These are phyloP conservation scores for Cyclophora punctaria DNA, from an alignment of 2,888 invertebrate species.

Conservation along the genomic window DNA sequence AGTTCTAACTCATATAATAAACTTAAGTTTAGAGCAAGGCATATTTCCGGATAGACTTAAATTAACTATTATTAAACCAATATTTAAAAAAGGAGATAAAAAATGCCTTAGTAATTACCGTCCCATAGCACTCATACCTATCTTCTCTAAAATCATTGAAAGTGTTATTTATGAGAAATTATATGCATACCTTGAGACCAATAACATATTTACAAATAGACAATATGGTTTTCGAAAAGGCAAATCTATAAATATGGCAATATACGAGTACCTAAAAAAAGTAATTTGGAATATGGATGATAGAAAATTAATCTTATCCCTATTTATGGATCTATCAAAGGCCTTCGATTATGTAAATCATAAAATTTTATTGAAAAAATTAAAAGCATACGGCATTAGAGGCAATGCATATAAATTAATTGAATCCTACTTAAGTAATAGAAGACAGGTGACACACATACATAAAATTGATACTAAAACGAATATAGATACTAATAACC, in stretches of 20 bases:
- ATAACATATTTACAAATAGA: neutral
- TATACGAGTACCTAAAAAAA: neutral
- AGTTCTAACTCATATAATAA: too few species aligned
- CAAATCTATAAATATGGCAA: neutral
- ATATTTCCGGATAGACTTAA: too few species aligned
- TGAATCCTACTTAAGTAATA: too few species aligned
- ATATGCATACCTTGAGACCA: neutral
- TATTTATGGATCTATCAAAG: neutral
- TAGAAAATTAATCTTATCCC: neutral
- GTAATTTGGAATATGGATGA: neutral
- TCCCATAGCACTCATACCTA: neutral
- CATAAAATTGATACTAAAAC: too few species aligned
- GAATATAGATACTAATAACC: too few species aligned
- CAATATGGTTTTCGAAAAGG: neutral
- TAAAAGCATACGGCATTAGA: too few species aligned
- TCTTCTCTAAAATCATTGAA: neutral
- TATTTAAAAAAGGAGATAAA: too few species aligned
- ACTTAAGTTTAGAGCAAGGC: too few species aligned
- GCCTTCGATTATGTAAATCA: neutral
- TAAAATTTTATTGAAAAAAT: neutral
- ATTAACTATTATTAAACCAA: too few species aligned
- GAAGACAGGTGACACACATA: too few species aligned
- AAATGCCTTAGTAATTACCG: slow-evolving; percentile 4
- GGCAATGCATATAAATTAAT: too few species aligned
- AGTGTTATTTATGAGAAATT: neutral